These are phyloP conservation scores for Idaea aversata DNA, from an alignment of 2,888 invertebrate species.

Conservation along the genomic window DNA sequence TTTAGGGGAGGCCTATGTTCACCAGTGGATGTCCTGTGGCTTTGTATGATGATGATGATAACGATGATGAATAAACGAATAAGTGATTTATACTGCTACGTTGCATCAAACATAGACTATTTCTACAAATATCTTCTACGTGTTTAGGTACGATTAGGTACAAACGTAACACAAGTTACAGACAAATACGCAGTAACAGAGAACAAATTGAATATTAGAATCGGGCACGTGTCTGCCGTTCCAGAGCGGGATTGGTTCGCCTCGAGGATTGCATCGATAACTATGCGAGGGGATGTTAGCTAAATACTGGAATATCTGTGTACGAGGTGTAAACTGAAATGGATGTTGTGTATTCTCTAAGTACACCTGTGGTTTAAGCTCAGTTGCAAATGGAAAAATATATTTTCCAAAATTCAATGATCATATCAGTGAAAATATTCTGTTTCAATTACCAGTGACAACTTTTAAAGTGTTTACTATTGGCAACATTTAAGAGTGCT, in stretches of 20 bases:
- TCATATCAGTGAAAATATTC: no score
- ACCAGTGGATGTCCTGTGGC: no score
- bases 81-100: no score
- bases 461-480: no score
- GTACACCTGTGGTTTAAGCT: not conserved
- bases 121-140: not conserved
- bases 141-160: not conserved
- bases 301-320: not conserved
- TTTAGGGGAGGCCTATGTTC: no score
- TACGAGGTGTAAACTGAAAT: slow-evolving; percentile 3
- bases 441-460: no score
- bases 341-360: not conserved
- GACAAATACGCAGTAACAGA: not conserved
- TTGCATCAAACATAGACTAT: not conserved
- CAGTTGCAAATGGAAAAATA: not conserved
- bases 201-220: not conserved
- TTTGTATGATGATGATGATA: no score
- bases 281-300: not conserved
- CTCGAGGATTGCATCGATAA: not conserved
- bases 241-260: not conserved
- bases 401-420: not conserved
- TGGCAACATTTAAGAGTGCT: no score
- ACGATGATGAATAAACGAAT: no score
- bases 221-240: not conserved
- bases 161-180: not conserved